Conservation (phyloP, 1,140 invertebrate genomes). For the Oryctes rhinoceros region DNA sequence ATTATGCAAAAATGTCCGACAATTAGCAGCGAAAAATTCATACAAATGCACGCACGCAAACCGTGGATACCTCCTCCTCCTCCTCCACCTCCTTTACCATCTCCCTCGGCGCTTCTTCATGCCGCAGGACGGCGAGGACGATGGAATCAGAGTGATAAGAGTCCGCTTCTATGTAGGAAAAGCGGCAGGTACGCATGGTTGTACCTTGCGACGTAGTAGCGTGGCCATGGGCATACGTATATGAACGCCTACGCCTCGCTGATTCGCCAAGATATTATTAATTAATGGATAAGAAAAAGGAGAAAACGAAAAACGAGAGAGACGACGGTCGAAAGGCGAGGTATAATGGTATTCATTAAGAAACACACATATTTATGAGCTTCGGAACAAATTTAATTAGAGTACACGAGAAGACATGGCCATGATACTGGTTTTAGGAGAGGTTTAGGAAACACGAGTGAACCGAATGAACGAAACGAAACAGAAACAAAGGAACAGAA, state of each 20-base stretch:
- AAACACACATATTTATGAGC: conserved; percentile 22
- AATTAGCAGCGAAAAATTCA: conserved; percentile 15
- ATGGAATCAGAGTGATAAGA: too few species aligned
- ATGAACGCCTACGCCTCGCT: conserved; percentile 16
- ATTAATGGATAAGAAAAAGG: conserved; percentile 19
- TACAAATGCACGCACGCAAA: conserved; percentile 14
- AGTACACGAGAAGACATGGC: neutral
- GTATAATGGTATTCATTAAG: conserved; percentile 15
- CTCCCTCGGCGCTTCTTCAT: too few species aligned
- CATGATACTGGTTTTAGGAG: neutral
- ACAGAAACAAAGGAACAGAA: too few species aligned
- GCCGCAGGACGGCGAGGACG: too few species aligned
- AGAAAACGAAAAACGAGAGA: neutral
- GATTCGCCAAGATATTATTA: conserved; percentile 17
- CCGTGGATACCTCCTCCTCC: neutral
- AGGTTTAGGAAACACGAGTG: conserved; percentile 1
- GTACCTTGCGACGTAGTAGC: too few species aligned
- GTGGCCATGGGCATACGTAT: too few species aligned
- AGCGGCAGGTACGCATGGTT: too few species aligned
- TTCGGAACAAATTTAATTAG: conserved; percentile 22
- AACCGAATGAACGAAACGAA: neutral
- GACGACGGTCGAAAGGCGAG: neutral
- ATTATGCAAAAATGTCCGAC: conserved; percentile 21
- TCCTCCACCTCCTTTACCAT: too few species aligned
- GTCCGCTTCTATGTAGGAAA: too few species aligned